These are phyloP conservation scores for Formica aserva DNA, from an alignment of 2,888 invertebrate genomes.

Conservation along the genomic window DNA sequence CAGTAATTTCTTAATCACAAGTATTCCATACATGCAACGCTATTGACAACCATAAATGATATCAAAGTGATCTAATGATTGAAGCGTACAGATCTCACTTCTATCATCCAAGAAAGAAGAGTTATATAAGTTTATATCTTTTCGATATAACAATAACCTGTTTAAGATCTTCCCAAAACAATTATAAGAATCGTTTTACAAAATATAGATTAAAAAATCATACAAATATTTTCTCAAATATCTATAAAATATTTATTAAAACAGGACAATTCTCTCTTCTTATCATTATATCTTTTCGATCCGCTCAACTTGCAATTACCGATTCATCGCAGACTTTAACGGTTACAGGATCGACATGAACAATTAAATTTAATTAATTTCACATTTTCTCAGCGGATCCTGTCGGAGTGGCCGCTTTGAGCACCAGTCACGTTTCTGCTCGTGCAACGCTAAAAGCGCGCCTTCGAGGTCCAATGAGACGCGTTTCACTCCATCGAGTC, in stretches of 20 bases:
- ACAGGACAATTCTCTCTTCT: conserved; percentile 29
- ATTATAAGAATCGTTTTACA: not conserved
- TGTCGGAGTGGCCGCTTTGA: conserved; percentile 24
- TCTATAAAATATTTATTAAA: not conserved
- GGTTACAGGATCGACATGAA: conserved; percentile 32
- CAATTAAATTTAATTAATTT: conserved; percentile 52
- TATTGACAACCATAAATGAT: not conserved
- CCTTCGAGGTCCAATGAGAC: conserved; percentile 21
- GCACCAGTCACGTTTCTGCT: conserved; percentile 45
- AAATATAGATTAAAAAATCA: not conserved
- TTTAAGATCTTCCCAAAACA: conserved; percentile 1
- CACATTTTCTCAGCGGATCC: conserved; percentile 27
- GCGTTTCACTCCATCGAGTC: conserved; percentile 54
- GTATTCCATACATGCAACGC: not conserved
- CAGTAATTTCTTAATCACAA: conserved; percentile 62
- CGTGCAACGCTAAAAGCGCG: conserved; percentile 30
- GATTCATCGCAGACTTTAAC: conserved; percentile 6
- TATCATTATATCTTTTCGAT: conserved; percentile 8
- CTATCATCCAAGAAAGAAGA: not conserved
- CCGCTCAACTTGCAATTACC: conserved; percentile 8
- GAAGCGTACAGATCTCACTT: not conserved
- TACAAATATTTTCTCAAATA: conserved; percentile 13
- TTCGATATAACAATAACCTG: not conserved
- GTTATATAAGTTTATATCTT: conserved; percentile 5
- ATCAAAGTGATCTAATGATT: conserved; percentile 5